Evolutionary conservation across 92 coral and sea anemone genomes (phyloP), one percentile per base, ranked within the genome.

Genomic region (Phenganax stokvisi): DNA sequence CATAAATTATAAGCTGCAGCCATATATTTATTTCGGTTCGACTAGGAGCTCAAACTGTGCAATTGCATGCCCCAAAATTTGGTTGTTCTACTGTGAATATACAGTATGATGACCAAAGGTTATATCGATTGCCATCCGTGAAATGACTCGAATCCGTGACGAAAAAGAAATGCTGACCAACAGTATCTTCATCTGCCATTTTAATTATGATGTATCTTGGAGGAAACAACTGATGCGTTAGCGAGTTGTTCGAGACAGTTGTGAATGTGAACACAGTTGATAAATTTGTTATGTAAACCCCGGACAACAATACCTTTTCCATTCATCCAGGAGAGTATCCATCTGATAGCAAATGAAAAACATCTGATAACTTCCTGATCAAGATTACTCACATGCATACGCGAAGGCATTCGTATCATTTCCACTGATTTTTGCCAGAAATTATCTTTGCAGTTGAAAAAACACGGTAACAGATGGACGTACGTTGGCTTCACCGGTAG

Each of bases 401-500:
- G 51, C 60, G 77, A 75, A 75, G 80, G 63, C 6, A 8, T n/a
- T 17, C 52, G 61, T 29, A 51, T 56, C 13, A 75, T 31, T 17
- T 75, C 64, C 13, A 15, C 2, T 75, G 66, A 31, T 15, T 75
- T 47, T 15, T 74, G 17, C 80, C 80, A 75, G 25, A 7, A 51
- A 25, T 75, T 75, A 51, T 75, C 80, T 56, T 56, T 75, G 80
- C 80, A 75, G 20, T 75, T 31, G 66, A 75, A 75, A 56, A 75
- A 75, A 79, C 92, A 91, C 0, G 93, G 96, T n/a, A 93, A 87
- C 37, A 93, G 65, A 68, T 88, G 93, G 28, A 89, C 77, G 75
- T 93, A 93, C 8, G 92, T 86, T 12, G 97, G 97, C 30, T 82
- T 84, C 57, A 65, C 75, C 12, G 97, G 97, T 56, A 89, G 77